Conservation (phyloP, 2,113 vertebrate genomes). For the Neotoma lepida region DNA sequence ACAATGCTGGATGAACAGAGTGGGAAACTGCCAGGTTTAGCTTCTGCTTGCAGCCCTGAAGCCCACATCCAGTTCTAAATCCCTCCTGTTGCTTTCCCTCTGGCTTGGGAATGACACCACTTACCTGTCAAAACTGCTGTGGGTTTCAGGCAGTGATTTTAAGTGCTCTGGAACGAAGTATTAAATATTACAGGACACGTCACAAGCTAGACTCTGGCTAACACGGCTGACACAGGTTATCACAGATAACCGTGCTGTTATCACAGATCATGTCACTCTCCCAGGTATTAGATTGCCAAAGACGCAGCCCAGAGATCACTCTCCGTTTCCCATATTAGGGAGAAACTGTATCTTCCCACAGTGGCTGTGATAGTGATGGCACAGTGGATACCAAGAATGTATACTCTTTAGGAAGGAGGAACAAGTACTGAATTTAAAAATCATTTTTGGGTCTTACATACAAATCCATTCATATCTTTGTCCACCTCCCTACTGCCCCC, state of each 20-base stretch:
- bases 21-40: slow-evolving; percentile 37
- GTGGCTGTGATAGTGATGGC: not conserved
- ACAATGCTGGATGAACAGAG: not conserved
- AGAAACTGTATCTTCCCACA: not conserved
- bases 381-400: not conserved
- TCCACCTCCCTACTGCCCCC: not conserved
- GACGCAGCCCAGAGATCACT: not conserved
- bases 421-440: not conserved
- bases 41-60: slow-evolving; percentile 40
- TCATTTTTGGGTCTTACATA: not conserved
- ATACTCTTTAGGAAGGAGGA: not conserved
- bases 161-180: not conserved
- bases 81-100: slow-evolving; percentile 14
- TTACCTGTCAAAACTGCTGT: slow-evolving; percentile 29
- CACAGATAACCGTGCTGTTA: not conserved
- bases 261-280: slow-evolving; percentile 45
- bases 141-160: not conserved
- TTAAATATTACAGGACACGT: slow-evolving; percentile 1
- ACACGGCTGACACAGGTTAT: accelerated
- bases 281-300: not conserved
- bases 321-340: not conserved
- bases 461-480: not conserved
- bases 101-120: not conserved
- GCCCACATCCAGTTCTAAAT: slow-evolving; percentile 1
- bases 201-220: not conserved